Evolutionary conservation across 2,113 vertebrate species (phyloP).

Genomic region (Arizona elegans): DNA sequence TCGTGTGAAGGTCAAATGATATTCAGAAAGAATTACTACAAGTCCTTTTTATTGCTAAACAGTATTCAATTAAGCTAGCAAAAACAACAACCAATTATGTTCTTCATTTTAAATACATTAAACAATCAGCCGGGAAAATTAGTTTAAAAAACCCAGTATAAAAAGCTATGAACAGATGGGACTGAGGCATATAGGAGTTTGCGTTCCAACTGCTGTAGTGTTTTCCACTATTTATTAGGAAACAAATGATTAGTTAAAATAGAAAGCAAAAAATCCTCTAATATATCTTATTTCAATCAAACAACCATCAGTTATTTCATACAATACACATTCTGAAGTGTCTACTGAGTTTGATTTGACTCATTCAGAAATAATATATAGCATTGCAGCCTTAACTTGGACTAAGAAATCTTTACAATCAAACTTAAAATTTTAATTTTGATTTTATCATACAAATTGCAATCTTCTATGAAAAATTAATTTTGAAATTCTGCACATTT

Average conservation of each 20-base stretch:
- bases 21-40: slow-evolving; percentile 61
- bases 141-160: slow-evolving; percentile 24
- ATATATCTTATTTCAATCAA: not conserved
- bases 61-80: slow-evolving; percentile 39
- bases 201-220: not conserved
- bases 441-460: not conserved
- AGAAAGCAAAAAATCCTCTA: not conserved
- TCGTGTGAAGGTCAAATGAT: slow-evolving; percentile 62
- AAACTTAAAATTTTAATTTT: slow-evolving; percentile 31
- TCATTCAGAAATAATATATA: not conserved
- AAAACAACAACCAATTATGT: slow-evolving; percentile 33
- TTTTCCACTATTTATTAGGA: not conserved
- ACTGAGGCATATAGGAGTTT: not conserved
- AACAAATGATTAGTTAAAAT: not conserved
- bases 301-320: not conserved
- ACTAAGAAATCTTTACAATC: slow-evolving; percentile 15
- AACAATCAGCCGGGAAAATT: not conserved
- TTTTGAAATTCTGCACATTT: not conserved
- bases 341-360: not conserved
- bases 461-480: not conserved
- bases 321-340: not conserved
- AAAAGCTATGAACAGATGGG: not conserved
- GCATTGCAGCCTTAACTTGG: not conserved
- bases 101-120: slow-evolving; percentile 38
- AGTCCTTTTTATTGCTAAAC: slow-evolving; percentile 50